phyloP scores from a whole-genome alignment of 2,888 invertebrate species.

The Tineola bisselliella region DNA sequence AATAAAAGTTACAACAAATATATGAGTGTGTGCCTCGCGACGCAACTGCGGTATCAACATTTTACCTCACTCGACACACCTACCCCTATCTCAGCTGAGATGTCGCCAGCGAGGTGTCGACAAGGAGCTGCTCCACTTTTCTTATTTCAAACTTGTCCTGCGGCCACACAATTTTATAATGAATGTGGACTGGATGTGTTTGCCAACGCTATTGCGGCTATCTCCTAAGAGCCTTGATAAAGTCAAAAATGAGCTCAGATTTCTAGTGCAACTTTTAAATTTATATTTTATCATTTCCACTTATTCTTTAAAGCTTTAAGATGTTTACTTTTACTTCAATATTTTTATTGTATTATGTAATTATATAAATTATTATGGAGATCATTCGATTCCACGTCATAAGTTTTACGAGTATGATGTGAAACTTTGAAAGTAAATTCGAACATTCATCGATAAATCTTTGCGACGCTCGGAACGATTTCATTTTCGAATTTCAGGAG shows the following conservation, averaged over 20 bases:
- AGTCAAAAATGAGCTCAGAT: conserved; percentile 10
- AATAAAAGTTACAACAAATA: not conserved
- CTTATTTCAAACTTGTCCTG: conserved; percentile 9
- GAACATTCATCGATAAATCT: conserved; percentile 68
- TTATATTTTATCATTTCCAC: conserved; percentile 6
- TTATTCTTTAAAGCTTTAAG: not conserved
- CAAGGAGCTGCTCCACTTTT: conserved; percentile 12
- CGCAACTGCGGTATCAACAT: conserved; percentile 13
- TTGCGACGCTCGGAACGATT: conserved; percentile 66
- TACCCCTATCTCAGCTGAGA: conserved; percentile 4
- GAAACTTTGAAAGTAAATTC: conserved; percentile 66
- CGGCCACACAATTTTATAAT: conserved; percentile 14
- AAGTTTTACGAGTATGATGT: conserved; percentile 65
- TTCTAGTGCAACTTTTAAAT: conserved; percentile 2
- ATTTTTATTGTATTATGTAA: not conserved
- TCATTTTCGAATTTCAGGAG: conserved; percentile 69
- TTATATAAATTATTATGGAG: no score
- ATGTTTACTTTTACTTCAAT: not conserved
- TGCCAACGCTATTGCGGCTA: conserved; percentile 5
- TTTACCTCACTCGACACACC: conserved; percentile 9
- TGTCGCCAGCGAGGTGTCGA: conserved; percentile 11
- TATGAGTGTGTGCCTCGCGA: not conserved
- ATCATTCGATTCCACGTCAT: conserved; percentile 67
- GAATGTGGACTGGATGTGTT: conserved; percentile 14
- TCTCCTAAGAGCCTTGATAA: conserved; percentile 10